These are phyloP conservation scores for Proteles cristata DNA, from an alignment of 2,113 vertebrate species.

Conservation along the genomic window DNA sequence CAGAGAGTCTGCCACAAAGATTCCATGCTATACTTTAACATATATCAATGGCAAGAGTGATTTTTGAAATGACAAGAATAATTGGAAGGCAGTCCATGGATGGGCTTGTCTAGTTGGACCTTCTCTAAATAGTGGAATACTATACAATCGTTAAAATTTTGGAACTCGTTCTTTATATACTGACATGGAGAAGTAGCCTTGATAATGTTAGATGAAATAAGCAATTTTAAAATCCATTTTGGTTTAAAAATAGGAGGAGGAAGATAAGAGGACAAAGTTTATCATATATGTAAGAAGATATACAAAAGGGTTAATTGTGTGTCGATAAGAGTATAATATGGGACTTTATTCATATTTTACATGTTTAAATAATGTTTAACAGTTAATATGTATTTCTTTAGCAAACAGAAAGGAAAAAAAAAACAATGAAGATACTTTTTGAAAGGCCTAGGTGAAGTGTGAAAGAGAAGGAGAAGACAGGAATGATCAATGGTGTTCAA, in stretches of 20 bases:
- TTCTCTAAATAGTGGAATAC: neutral
- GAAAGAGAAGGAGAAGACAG: neutral
- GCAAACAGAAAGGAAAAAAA: neutral
- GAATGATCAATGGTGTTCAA: neutral
- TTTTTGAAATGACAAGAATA: neutral
- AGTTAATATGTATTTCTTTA: neutral
- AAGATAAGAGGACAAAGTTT: neutral
- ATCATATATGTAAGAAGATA: neutral
- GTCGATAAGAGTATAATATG: neutral
- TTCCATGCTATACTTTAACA: neutral
- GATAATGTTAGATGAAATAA: constrained; percentile 17
- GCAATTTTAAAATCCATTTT: neutral
- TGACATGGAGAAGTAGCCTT: neutral
- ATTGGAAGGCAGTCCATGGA: neutral
- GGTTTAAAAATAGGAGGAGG: neutral
- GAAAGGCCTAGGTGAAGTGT: neutral
- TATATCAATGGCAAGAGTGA: neutral
- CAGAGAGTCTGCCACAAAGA: neutral
- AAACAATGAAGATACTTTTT: constrained; percentile 1
- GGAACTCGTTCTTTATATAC: neutral
- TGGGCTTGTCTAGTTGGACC: neutral
- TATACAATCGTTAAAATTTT: neutral
- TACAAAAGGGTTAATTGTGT: neutral
- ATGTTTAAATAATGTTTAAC: neutral
- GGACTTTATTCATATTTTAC: neutral